phyloP scores from a whole-genome alignment of 2,797 vertebrate genomes.

The Thaleichthys pacificus region DNA sequence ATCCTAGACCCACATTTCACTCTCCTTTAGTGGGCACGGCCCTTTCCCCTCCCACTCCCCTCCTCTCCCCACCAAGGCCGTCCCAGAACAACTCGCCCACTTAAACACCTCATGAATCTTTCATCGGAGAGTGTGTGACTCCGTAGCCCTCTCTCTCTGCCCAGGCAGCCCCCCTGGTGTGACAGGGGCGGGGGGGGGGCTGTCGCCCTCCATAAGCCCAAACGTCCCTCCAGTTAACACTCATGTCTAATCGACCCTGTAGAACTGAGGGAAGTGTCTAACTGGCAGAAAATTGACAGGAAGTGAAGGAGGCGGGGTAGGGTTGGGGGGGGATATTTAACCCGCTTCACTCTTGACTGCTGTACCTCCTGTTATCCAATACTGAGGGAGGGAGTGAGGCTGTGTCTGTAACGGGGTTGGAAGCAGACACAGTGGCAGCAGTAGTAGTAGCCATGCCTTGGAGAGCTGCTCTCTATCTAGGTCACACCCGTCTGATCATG shows the following conservation, averaged over 20 bases:
- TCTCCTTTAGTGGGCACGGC: too few relatives aligned
- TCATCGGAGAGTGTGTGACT: conserved; percentile 32
- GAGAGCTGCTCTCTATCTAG: conserved; percentile 14
- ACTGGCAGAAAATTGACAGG: conserved; percentile 24
- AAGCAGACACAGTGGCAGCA: neutral
- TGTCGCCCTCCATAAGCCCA: conserved; percentile 20
- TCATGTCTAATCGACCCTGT: conserved; percentile 43
- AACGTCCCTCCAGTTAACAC: neutral
- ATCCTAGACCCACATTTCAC: too few relatives aligned
- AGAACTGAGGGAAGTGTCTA: conserved; percentile 18
- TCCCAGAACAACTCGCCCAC: conserved; percentile 32
- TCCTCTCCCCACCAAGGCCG: neutral
- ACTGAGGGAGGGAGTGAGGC: neutral
- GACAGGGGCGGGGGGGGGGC: conserved; percentile 14
- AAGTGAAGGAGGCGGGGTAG: neutral
- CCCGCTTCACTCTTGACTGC: neutral
- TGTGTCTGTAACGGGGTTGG: neutral
- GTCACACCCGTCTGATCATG: conserved; percentile 16
- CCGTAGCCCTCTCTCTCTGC: neutral
- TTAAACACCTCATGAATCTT: conserved; percentile 56
- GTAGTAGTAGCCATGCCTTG: neutral
- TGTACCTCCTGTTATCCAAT: neutral
- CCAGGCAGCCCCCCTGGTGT: conserved; percentile 14
- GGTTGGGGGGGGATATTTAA: conserved; percentile 1
- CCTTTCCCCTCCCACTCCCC: neutral